Evolutionary conservation across 2,888 invertebrate species (phyloP).

Genomic region (Allacma fusca): DNA sequence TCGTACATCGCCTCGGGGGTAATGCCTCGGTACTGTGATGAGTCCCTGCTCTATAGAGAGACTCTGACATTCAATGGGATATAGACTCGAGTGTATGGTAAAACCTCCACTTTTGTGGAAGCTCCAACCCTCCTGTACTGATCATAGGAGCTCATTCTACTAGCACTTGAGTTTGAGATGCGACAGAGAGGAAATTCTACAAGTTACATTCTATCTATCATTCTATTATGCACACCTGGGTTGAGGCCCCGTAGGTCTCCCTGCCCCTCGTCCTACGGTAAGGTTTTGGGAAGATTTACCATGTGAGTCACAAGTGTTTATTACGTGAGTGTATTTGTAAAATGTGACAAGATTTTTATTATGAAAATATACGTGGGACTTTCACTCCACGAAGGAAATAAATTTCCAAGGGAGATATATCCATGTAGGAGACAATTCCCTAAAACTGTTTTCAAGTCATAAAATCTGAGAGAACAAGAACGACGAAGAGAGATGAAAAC

Average conservation of each 20-base stretch:
- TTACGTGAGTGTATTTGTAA: not conserved
- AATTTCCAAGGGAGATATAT: not conserved
- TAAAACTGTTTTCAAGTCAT: not conserved
- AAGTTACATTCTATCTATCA: too few species aligned
- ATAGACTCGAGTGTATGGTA: too few species aligned
- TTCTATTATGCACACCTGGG: too few species aligned
- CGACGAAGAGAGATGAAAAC: constrained; percentile 9
- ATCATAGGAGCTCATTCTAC: too few species aligned
- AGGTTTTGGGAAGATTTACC: not conserved
- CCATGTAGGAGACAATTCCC: not conserved
- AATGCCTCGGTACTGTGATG: not conserved
- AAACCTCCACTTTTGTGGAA: too few species aligned
- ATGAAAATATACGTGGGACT: not conserved
- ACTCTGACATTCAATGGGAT: too few species aligned
- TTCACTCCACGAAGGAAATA: not conserved
- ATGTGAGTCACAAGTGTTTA: not conserved
- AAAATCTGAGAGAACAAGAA: not conserved
- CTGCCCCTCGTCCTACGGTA: too few species aligned
- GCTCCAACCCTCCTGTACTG: not conserved
- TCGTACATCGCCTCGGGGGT: constrained; percentile 16
- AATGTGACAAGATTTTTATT: constrained; percentile 8
- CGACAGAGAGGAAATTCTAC: too few species aligned
- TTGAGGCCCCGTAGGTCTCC: too few species aligned
- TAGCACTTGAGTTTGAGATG: not conserved
- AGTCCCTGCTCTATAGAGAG: too few species aligned